A percentile compares a stretch with the other conserved stretches of the same genome.
Evolutionary conservation across 2,113 vertebrate genomes (phyloP).

Genomic region (Hydrochoerus hydrochaeris): DNA sequence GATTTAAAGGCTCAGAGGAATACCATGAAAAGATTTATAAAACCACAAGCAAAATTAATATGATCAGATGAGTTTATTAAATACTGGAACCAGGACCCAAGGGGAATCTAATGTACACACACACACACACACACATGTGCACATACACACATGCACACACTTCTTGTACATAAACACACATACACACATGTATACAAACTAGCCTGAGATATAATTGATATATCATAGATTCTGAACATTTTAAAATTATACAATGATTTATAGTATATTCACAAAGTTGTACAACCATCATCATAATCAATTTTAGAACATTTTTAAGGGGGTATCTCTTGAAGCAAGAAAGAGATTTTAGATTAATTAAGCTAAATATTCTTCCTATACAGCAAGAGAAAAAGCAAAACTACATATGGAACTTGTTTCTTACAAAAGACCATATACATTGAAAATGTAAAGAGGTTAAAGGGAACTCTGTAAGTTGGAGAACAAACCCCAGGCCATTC

Average conservation of each 20-base stretch:
- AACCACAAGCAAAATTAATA: conserved; percentile 52
- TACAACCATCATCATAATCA: background rate
- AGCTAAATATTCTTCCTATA: background rate
- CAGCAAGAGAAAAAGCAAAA: background rate
- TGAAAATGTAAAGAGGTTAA: background rate
- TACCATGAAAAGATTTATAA: conserved; percentile 24
- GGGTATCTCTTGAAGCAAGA: background rate
- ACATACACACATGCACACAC: background rate
- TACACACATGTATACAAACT: background rate
- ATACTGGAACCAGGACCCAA: conserved; percentile 30
- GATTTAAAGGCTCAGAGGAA: conserved; percentile 26
- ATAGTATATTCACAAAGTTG: background rate
- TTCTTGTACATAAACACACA: background rate
- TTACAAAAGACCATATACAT: background rate
- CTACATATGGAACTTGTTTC: conserved; percentile 7
- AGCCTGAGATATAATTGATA: background rate
- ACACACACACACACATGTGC: background rate
- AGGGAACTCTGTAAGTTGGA: background rate
- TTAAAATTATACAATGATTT: background rate
- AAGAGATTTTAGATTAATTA: conserved; percentile 5
- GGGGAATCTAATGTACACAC: background rate
- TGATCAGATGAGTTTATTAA: background rate
- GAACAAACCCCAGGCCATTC: background rate
- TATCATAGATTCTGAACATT: background rate
- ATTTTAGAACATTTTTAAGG: conserved; percentile 46